Conservation (phyloP, 2,888 invertebrate species). For the Eupithecia abbreviata region DNA sequence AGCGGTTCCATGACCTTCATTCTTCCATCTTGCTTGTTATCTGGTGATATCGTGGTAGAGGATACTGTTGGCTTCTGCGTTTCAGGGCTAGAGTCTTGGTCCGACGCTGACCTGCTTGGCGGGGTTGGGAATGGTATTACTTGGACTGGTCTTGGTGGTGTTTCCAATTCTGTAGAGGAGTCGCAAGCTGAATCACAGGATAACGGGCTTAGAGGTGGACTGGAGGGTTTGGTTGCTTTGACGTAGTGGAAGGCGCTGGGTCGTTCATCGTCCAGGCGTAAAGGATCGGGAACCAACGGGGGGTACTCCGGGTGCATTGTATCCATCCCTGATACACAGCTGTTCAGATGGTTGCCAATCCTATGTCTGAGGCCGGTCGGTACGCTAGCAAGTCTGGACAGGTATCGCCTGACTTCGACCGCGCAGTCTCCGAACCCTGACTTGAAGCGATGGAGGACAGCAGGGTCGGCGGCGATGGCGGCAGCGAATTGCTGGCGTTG, state of each 20-base stretch:
- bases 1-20: conserved; percentile 77
- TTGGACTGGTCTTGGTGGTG: conserved; percentile 78
- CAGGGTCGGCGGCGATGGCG: conserved; percentile 92
- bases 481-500: conserved; percentile 94
- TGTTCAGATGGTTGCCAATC: conserved; percentile 86
- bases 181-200: conserved; percentile 88
- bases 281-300: conserved; percentile 84
- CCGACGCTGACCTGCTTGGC: conserved; percentile 84
- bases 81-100: conserved; percentile 80
- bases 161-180: conserved; percentile 81
- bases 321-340: conserved; percentile 85
- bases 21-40: conserved; percentile 67
- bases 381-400: conserved; percentile 86
- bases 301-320: conserved; percentile 71
- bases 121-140: conserved; percentile 82
- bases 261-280: conserved; percentile 73
- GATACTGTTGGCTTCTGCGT: conserved; percentile 80
- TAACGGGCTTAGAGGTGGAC: conserved; percentile 89
- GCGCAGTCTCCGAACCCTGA: conserved; percentile 95
- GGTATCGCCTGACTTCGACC: conserved; percentile 90
- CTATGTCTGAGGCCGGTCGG: conserved; percentile 84
- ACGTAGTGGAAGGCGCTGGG: conserved; percentile 78
- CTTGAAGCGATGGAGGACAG: conserved; percentile 92
- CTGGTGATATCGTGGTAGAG: conserved; percentile 81
- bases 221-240: conserved; percentile 76